Conservation (phyloP, 2,888 invertebrate genomes). For the Epistrophe grossulariae region DNA sequence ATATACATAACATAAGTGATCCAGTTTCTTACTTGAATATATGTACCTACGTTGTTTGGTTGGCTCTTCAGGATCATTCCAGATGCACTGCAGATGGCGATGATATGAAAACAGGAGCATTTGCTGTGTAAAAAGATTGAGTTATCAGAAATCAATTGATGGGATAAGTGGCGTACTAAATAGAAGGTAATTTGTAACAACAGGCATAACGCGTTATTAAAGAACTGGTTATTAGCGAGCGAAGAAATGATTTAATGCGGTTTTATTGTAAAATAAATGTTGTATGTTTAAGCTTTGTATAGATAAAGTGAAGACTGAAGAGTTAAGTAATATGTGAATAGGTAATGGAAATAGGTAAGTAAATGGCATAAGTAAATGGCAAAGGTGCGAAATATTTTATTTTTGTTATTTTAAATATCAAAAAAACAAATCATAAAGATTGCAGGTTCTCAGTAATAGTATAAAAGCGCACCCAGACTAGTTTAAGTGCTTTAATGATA, state of each 20-base stretch:
- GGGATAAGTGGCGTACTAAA: slow-evolving; percentile 24
- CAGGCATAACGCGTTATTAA: slow-evolving; percentile 11
- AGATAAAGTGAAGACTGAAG: too few relatives aligned
- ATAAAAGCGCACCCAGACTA: too few relatives aligned
- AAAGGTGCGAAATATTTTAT: not conserved
- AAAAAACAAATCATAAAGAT: too few relatives aligned
- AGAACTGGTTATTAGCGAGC: not conserved
- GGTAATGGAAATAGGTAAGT: too few relatives aligned
- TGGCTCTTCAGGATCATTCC: not conserved
- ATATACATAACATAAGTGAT: not conserved
- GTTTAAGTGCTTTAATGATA: too few relatives aligned
- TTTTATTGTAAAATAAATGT: not conserved
- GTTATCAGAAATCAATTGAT: slow-evolving; percentile 36
- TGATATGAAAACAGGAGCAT: slow-evolving; percentile 2
- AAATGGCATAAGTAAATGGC: not conserved
- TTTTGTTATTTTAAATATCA: not conserved
- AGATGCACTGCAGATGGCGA: not conserved
- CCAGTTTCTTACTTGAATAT: not conserved
- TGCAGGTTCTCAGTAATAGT: too few relatives aligned
- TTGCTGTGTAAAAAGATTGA: not conserved
- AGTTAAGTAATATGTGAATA: not conserved
- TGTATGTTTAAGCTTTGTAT: not conserved
- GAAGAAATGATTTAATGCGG: not conserved
- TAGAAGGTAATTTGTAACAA: slow-evolving; percentile 19
- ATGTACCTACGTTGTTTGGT: not conserved